Evolutionary conservation across 1,140 invertebrate genomes (phyloP).

Genomic region (Zaprionus nigranus): DNA sequence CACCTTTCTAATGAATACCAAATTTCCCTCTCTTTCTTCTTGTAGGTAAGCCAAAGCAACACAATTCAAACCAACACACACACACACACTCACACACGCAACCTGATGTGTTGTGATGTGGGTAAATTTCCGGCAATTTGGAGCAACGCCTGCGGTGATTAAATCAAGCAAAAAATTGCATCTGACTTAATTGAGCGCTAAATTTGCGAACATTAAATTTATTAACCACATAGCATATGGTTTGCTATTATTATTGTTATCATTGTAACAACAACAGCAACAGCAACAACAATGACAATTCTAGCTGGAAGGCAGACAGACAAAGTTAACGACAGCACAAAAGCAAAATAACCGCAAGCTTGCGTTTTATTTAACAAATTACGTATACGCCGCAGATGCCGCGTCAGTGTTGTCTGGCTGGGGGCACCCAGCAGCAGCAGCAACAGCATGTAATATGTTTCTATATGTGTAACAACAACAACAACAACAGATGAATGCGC

Average conservation of each 20-base stretch:
- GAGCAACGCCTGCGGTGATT: conserved; percentile 32
- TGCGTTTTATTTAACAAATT: conserved; percentile 70
- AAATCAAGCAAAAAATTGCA: conserved; percentile 46
- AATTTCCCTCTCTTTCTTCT: conserved; percentile 17
- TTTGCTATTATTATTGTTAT: conserved; percentile 57
- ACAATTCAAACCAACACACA: background rate
- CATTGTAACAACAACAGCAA: conserved; percentile 24
- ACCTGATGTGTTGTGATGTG: conserved; percentile 5
- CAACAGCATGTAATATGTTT: conserved; percentile 13
- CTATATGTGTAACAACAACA: conserved; percentile 22
- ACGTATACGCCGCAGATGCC: conserved; percentile 59
- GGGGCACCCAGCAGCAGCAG: conserved; percentile 16
- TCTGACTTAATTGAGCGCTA: conserved; percentile 64
- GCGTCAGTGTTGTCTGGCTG: background rate
- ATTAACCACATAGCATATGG: conserved; percentile 65
- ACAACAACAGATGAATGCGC: conserved; percentile 31
- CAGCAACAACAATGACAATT: conserved; percentile 20
- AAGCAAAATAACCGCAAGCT: conserved; percentile 68
- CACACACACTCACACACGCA: background rate
- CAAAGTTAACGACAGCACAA: conserved; percentile 59
- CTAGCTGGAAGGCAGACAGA: conserved; percentile 31
- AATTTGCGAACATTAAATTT: conserved; percentile 71
- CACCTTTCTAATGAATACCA: conserved; percentile 7
- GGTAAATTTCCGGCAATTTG: conserved; percentile 36
- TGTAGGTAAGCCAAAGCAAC: conserved; percentile 51